Percentiles rank a stretch among this genome's conserved stretches.
Evolutionary conservation across 2,113 vertebrate genomes (phyloP).

Genomic region (Elachura formosa): DNA sequence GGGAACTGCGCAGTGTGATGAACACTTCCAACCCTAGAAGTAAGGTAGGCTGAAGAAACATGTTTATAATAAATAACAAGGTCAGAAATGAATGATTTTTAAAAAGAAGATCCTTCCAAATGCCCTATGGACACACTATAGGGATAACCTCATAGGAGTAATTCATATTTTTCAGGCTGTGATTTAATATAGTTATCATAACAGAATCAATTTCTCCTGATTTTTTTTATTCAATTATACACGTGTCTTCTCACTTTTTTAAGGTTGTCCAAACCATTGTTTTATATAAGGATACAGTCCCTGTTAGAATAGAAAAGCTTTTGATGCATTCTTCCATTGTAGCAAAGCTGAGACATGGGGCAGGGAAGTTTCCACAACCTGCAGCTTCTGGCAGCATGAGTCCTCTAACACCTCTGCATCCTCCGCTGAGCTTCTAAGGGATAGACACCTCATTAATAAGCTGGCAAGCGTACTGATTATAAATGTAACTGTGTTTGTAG

Average conservation of each 20-base stretch:
- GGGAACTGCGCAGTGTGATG: conserved; percentile 95
- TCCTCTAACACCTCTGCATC: neutral
- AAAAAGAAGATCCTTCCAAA: neutral
- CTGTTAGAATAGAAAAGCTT: neutral
- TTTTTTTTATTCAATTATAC: neutral
- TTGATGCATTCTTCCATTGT: neutral
- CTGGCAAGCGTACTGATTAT: neutral
- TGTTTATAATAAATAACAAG: neutral
- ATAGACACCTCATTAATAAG: neutral
- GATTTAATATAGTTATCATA: neutral
- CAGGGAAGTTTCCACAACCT: neutral
- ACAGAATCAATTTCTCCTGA: neutral
- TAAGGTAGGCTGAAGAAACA: conserved; percentile 77
- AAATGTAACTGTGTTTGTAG: neutral
- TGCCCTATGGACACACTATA: accelerated
- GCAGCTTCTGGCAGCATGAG: neutral
- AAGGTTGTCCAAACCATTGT: neutral
- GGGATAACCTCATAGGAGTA: neutral
- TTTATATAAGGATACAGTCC: neutral
- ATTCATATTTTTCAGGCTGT: neutral
- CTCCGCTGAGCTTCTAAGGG: neutral
- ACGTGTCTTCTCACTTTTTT: neutral
- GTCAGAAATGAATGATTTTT: neutral
- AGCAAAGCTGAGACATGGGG: neutral
- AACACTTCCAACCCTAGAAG: conserved; percentile 94